Percentiles rank a stretch among this genome's conserved stretches.
phyloP scores from a whole-genome alignment of 2,113 vertebrate species.

The Aepyceros melampus region DNA sequence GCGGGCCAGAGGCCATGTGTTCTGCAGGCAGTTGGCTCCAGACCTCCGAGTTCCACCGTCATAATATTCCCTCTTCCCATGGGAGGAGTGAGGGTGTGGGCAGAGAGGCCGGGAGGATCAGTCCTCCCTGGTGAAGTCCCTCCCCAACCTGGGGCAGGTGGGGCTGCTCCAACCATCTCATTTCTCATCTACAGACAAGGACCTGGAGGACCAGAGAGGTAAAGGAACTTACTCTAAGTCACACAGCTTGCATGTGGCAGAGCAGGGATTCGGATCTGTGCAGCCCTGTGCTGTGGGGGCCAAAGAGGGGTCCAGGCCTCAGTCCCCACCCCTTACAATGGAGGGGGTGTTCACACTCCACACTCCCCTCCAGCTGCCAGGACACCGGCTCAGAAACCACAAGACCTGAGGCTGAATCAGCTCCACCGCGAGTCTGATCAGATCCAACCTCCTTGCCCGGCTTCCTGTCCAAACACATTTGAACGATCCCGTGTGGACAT shows the following conservation, averaged over 20 bases:
- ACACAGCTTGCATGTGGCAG: fast-evolving
- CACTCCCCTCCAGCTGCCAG: neutral
- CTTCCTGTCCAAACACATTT: neutral
- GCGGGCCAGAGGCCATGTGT: fast-evolving
- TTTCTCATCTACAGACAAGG: neutral
- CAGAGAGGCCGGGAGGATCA: fast-evolving
- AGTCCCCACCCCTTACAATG: fast-evolving
- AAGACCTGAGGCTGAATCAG: neutral
- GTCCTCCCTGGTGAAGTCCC: no score
- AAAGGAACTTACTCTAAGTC: neutral
- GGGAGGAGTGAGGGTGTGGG: fast-evolving
- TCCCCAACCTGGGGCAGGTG: fast-evolving
- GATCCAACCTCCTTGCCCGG: fast-evolving
- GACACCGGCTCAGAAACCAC: neutral
- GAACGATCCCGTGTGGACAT: neutral
- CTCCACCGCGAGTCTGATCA: fast-evolving
- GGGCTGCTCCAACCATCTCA: neutral
- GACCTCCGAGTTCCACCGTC: no score
- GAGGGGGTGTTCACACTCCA: fast-evolving
- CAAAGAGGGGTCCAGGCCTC: neutral
- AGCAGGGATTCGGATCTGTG: no score
- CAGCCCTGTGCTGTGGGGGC: neutral
- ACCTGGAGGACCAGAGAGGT: neutral
- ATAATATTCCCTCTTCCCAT: neutral
- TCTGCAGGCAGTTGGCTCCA: neutral